Evolutionary conservation across 1,140 invertebrate genomes (phyloP), one percentile per base, ranked within the genome.

Genomic region (Sminthurinus signatus): DNA sequence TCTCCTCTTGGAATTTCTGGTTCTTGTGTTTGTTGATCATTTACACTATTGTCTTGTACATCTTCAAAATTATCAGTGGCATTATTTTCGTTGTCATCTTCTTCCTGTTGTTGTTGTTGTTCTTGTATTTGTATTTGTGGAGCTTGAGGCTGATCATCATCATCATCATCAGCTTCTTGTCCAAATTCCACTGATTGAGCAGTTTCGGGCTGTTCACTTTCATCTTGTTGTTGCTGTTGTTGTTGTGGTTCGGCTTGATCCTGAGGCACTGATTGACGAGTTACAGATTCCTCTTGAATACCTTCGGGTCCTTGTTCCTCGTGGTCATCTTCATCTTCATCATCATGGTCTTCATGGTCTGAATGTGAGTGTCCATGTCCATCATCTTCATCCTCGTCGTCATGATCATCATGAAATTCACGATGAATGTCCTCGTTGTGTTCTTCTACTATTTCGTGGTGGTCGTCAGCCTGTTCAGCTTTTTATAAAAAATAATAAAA

Each of bases 81-180:
- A 15, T 46, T n/a, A 46, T 46, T 21, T 10, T 52, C 50, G 19
- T 52, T 23, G 10, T 52, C 50, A 52, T 27, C 50, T 52, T 28
- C 8, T 46, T n/a, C 21, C n/a, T 46, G 15, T 3, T 56, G 19
- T 31, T 39, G 29, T 36, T 39, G 5, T 8, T 31, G 8, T 42
- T 19, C 54, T 2, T 56, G 4, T 8, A 12, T 29, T 52, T 28
- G 5, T 25, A 14, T 23, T 28, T 52, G 8, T 29, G 10, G 10
- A 8, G 5, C 10, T 48, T 48, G 10, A 12, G 10, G 46, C 46
- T 52, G 4, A 14, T 29, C 27, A 28, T 52, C 50, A 52, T 52
- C 21, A 52, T 52, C 50, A 25, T 52, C 50, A 5, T 52, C 50
- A 25, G n/a, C 44, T 48, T 48, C 44, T 19, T 48, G 44, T n/a